These are phyloP conservation scores for Harpagus bidentatus DNA, from an alignment of 2,113 vertebrate species.

Conservation along the genomic window DNA sequence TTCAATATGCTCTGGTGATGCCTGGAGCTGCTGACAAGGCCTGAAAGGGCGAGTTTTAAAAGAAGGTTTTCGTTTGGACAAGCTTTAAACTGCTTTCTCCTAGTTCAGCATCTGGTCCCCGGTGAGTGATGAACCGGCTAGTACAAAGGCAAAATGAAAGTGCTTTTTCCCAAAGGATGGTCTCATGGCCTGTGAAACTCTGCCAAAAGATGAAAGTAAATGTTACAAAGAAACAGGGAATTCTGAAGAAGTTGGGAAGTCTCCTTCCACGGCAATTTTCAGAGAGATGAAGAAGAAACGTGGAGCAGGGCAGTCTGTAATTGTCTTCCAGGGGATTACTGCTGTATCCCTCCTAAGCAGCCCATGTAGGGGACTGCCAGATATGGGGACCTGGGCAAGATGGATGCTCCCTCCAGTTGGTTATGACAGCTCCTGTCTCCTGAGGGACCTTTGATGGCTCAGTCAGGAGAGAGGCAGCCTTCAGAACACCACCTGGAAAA, in stretches of 20 bases:
- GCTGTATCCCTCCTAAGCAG: background rate
- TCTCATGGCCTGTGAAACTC: background rate
- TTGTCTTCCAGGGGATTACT: background rate
- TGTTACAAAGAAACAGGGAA: background rate
- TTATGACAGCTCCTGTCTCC: background rate
- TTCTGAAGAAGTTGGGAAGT: background rate
- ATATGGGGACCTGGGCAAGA: background rate
- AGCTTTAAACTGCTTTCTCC: slow-evolving; percentile 43
- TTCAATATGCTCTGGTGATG: slow-evolving; percentile 43
- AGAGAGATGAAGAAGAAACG: background rate
- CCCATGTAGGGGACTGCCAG: background rate
- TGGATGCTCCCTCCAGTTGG: rapidly evolving
- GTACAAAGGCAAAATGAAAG: background rate
- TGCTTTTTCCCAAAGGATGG: background rate
- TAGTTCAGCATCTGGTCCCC: slow-evolving; percentile 19
- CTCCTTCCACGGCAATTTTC: background rate
- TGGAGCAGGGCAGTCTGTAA: background rate
- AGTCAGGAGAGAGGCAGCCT: background rate
- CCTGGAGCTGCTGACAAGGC: slow-evolving; percentile 47
- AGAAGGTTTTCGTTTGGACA: slow-evolving; percentile 17
- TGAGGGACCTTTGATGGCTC: background rate
- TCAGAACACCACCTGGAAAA: background rate
- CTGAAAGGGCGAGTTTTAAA: slow-evolving; percentile 16
- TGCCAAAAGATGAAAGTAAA: slow-evolving; percentile 4
- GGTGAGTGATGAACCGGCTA: background rate